These are phyloP conservation scores for Phalacrocorax aristotelis DNA, from an alignment of 2,113 vertebrate species.

Conservation along the genomic window DNA sequence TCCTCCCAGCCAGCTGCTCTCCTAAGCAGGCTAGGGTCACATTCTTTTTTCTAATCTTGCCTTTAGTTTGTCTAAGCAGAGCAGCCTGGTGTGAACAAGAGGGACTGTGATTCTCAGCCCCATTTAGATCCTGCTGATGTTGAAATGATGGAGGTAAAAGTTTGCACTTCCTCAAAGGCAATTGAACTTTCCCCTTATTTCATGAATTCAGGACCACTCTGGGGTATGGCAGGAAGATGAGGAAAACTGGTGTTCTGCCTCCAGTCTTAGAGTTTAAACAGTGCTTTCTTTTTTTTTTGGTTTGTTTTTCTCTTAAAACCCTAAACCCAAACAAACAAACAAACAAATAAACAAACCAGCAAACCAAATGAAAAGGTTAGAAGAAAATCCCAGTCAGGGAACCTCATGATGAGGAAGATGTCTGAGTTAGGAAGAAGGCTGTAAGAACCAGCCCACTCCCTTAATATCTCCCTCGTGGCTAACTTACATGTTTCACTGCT, in stretches of 20 bases:
- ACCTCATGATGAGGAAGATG: neutral
- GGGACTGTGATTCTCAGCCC: neutral
- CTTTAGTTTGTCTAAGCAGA: neutral
- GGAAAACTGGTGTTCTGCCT: neutral
- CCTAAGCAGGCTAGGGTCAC: neutral
- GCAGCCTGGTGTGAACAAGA: neutral
- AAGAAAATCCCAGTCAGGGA: neutral
- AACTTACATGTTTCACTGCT: neutral
- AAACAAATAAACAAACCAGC: neutral
- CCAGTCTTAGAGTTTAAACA: neutral
- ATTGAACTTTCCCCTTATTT: neutral
- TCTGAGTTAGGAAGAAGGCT: neutral
- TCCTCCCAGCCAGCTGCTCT: neutral
- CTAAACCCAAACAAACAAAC: neutral
- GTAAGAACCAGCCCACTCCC: neutral
- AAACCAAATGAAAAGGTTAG: neutral
- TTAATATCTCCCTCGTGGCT: neutral
- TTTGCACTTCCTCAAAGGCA: neutral
- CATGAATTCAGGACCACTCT: neutral
- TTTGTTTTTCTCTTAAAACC: neutral
- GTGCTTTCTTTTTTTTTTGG: neutral
- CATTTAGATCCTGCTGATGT: neutral
- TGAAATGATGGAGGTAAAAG: neutral
- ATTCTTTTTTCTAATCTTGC: neutral
- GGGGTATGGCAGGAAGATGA: neutral